Evolutionary conservation across 2,113 vertebrate genomes (phyloP), one percentile per base, ranked within the genome.

Genomic region (Scophthalmus maximus): DNA sequence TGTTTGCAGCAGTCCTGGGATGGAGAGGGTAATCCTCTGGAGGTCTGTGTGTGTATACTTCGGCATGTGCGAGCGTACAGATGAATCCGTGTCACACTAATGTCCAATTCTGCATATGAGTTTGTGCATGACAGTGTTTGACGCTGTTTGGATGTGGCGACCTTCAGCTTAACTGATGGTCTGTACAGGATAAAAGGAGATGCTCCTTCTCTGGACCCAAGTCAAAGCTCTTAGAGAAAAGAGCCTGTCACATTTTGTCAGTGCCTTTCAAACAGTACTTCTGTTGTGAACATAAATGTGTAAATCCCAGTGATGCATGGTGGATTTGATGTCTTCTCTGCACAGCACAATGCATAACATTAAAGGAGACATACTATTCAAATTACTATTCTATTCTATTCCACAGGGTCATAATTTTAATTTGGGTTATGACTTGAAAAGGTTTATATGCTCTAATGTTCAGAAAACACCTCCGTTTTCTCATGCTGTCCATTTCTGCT

Each of bases 141-240:
- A 85, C 64, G 11, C 50, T 83, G 76, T 88, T 85, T 83, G 74
- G 74, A 81, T 38, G 23, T 57, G 58, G 53, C n/a, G 75, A 57
- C 77, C 66, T 47, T 38, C 62, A 65, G 60, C 42, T 70, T 73
- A 75, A 81, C 65, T 38, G 57, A 78, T 46, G 68, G 70, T 18
- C 70, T 76, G 64, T 20, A 36, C 12, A 55, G 42, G n/a, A 73
- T 83, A 79, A 67, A 22, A 60, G n/a, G 34, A 12, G 34, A 53
- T 27, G 59, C 67, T 61, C 1, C 15, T 15, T 74, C 61, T 61
- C 32, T 17, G 56, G 62, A n/a, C 18, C 25, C 15, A 6, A 3
- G 27, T 58, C 59, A 68, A 69, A 53, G 32, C 36, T 40, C 3
- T 0, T 36, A 46, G 27, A 55, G 7, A 64, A 23, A n/a, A 53